These are phyloP conservation scores for Acinonyx jubatus DNA, from an alignment of 2,113 vertebrate genomes.

Conservation along the genomic window DNA sequence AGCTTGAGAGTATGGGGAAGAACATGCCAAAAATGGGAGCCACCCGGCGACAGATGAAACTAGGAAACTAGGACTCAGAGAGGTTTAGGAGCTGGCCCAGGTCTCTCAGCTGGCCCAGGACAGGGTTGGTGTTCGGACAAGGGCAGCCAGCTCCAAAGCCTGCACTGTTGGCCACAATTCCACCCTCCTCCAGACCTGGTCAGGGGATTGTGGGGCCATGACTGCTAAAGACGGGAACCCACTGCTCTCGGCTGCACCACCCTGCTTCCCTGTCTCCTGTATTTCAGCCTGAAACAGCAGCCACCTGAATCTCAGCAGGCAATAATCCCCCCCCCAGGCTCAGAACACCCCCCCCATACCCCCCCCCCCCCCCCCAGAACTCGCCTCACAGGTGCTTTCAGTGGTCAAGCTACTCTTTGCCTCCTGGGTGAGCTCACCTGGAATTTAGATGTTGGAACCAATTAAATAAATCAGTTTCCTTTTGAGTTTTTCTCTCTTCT, in stretches of 20 bases:
- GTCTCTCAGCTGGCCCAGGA: background rate
- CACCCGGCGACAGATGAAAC: background rate
- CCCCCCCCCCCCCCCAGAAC: background rate
- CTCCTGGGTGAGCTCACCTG: background rate
- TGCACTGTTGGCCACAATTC: background rate
- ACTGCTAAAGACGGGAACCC: background rate
- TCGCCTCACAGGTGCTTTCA: accelerated
- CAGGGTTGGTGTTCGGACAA: background rate
- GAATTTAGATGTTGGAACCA: background rate
- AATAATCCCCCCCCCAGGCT: accelerated
- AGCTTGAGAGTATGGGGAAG: background rate
- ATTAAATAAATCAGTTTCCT: background rate
- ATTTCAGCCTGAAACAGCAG: background rate
- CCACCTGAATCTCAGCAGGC: background rate
- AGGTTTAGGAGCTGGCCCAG: background rate
- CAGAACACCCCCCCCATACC: background rate
- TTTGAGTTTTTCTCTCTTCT: background rate
- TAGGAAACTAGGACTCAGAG: background rate
- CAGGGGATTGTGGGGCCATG: too few species aligned
- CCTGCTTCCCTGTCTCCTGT: background rate
- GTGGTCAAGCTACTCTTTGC: background rate
- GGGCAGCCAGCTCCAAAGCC: background rate
- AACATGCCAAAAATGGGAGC: background rate
- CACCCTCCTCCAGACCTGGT: background rate
- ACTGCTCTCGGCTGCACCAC: background rate